Base-by-base conservation (phyloP, 2,797 vertebrate genomes). In the Zenarchopterus dispar region DNA sequence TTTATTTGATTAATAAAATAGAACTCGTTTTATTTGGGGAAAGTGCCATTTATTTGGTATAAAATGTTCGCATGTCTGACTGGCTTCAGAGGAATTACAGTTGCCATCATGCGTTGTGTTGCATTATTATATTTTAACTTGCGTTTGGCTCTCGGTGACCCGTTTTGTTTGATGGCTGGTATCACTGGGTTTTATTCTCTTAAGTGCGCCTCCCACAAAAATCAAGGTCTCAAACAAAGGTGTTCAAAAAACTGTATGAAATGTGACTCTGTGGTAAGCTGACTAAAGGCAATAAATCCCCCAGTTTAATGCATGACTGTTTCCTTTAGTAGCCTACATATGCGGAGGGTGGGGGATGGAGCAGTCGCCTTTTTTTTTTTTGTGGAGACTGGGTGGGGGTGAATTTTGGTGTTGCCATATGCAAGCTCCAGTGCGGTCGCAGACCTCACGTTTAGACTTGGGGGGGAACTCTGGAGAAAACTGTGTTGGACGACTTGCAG, bases 251-350 rank as follows among this genome's bases (percentile, higher is more conserved):
- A 84, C 78, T 51, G 82, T 84, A 83, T 88, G 89, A 93, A 93
- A 93, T 88, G 85, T 86, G 91, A 91, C 82, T 92, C 86, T 70
- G 58, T 80, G 91, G 91, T 90, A 88, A 93, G 90, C 93, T 89
- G 93, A 92, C 91, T 91, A 91, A 91, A 93, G 93, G 95, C 93
- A 93, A 94, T 96, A 96, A 95, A 96, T 95, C 93, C 92, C 92
- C 93, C 94, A 93, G 93, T 95, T 94, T 95, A 95, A 95, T 93
- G 90, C 93, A 93, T 93, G 94, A 93, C 94, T 94, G 94, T 94
- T 93, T 95, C 92, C 93, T 95, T 96, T 96, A 91, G 94, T 96
- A 21, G 44, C 44, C 43, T 45, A 95, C 95, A 91, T 94, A 88
- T 92, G 94, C 86, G 87, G 75, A 74, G 86, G 92, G 88, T 88